Conservation (phyloP, 2,113 vertebrate species). For the Ivindomyrus marchei region DNA sequence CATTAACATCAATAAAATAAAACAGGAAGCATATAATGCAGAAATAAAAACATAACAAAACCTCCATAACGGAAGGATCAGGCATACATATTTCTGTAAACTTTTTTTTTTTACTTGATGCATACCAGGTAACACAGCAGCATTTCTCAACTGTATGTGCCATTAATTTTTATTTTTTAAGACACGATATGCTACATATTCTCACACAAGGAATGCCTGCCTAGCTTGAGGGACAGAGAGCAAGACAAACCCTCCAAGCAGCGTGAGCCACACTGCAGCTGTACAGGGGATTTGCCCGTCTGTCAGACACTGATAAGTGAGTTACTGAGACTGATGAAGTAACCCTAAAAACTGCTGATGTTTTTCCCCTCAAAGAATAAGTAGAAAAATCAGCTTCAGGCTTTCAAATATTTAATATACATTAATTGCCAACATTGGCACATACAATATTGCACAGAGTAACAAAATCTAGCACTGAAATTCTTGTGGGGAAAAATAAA, state of each 20-base stretch:
- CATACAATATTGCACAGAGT: constrained; percentile 67
- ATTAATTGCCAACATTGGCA: constrained; percentile 54
- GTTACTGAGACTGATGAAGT: not conserved
- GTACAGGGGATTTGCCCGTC: not conserved
- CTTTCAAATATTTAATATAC: constrained; percentile 59
- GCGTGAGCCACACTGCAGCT: not conserved
- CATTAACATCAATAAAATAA: constrained; percentile 22
- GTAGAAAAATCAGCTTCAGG: constrained; percentile 48
- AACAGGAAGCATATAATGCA: not conserved
- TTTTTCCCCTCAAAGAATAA: constrained; percentile 30
- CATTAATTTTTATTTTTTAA: not conserved
- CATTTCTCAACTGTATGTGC: constrained; percentile 1
- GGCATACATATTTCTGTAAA: not conserved
- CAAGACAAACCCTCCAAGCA: not conserved
- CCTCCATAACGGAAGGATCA: not conserved
- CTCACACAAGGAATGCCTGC: not conserved
- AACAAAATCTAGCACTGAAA: constrained; percentile 47
- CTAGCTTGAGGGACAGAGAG: not conserved
- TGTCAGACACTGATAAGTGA: not conserved
- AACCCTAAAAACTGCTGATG: constrained; percentile 31
- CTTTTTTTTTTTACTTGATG: not conserved
- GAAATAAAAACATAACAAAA: not conserved
- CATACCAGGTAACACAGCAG: not conserved
- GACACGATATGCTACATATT: not conserved
- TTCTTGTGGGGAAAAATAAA: constrained; percentile 4